Conservation (phyloP, 1,140 invertebrate genomes). For the Drosophila ohnishii region DNA sequence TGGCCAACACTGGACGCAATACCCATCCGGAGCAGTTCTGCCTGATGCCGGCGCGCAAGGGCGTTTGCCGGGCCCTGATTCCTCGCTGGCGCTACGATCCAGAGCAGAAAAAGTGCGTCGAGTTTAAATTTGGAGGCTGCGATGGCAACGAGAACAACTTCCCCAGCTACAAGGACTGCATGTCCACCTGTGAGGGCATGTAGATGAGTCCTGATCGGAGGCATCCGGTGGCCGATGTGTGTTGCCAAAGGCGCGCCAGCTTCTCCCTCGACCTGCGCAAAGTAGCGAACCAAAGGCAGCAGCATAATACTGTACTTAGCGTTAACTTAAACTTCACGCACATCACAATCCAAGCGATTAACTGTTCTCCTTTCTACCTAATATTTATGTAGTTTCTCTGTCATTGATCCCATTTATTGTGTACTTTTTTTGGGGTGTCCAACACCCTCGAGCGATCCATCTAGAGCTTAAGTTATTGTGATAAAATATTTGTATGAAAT, state of each 20-base stretch:
- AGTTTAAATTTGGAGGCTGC: constrained; percentile 88
- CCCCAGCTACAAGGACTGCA: constrained; percentile 84
- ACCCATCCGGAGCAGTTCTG: constrained; percentile 80
- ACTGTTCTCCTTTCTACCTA: constrained; percentile 58
- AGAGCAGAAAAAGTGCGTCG: constrained; percentile 84
- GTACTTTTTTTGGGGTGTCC: constrained; percentile 42
- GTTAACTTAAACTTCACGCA: constrained; percentile 35
- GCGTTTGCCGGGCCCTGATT: constrained; percentile 85
- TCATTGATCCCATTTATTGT: constrained; percentile 57
- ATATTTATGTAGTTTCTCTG: constrained; percentile 73
- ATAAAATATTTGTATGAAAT: constrained; percentile 66
- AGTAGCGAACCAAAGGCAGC: constrained; percentile 68
- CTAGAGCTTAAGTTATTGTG: constrained; percentile 74
- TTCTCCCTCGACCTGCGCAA: constrained; percentile 43
- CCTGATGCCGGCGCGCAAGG: constrained; percentile 83
- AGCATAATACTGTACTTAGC: constrained; percentile 50
- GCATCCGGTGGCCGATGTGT: constrained; percentile 39
- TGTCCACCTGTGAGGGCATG: constrained; percentile 84
- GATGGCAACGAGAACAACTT: constrained; percentile 88
- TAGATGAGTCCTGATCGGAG: constrained; percentile 28
- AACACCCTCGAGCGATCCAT: constrained; percentile 47
- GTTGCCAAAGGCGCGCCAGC: constrained; percentile 75
- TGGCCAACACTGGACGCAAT: constrained; percentile 68
- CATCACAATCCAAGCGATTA: constrained; percentile 42
- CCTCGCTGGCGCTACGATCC: constrained; percentile 85